Evolutionary conservation across 1,140 invertebrate species (phyloP).

Genomic region (Heterodera carotae): DNA sequence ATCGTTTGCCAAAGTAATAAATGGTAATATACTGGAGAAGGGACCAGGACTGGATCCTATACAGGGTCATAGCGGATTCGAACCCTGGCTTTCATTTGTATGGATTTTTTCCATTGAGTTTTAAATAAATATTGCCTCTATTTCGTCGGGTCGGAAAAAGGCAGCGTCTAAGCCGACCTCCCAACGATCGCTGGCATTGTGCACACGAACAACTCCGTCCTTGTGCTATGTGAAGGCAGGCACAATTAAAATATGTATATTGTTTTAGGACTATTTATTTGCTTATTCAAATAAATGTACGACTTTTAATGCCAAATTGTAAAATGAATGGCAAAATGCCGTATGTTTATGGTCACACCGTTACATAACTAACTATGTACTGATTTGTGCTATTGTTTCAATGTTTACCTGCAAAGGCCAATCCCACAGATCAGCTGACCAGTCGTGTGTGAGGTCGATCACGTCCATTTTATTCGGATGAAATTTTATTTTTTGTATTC

Average conservation of each 20-base stretch:
- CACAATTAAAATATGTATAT: neutral
- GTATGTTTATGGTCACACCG: no score
- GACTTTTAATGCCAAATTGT: no score
- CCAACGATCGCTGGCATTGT: conserved; percentile 58
- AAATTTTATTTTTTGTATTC: no score
- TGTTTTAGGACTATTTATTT: neutral
- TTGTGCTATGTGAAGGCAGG: conserved; percentile 11
- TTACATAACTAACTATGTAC: no score
- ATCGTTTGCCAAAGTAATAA: no score
- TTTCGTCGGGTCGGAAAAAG: conserved; percentile 62
- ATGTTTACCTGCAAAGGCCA: conserved; percentile 32
- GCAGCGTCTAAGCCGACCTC: conserved; percentile 62
- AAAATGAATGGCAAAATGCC: no score
- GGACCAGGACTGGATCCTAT: neutral
- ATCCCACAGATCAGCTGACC: conserved; percentile 22
- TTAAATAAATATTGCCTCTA: conserved; percentile 49
- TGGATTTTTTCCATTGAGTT: neutral
- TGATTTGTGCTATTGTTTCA: no score
- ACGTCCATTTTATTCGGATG: no score
- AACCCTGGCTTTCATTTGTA: no score
- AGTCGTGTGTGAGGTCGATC: conserved; percentile 24
- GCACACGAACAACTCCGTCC: conserved; percentile 52
- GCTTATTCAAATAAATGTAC: no score
- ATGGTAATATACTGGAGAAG: no score
- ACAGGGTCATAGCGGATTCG: neutral